These are phyloP conservation scores for Aldabrachelys gigantea DNA, from an alignment of 2,113 vertebrate species.

Conservation along the genomic window DNA sequence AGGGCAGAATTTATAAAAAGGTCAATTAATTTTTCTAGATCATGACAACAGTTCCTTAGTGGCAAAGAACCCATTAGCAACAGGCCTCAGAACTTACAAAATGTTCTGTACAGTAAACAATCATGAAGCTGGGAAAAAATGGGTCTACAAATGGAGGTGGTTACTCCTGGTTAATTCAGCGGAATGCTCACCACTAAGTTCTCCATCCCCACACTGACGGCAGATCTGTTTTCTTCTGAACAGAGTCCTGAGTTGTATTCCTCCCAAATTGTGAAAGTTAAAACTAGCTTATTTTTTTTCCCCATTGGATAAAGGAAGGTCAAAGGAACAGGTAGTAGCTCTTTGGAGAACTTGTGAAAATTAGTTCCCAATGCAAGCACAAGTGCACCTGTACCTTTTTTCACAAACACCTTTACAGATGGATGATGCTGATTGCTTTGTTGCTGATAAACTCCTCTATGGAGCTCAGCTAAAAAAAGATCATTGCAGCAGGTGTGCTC, in stretches of 20 bases:
- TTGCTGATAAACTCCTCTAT: background rate
- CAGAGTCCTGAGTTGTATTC: background rate
- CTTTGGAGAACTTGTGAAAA: background rate
- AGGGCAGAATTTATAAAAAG: rapidly evolving
- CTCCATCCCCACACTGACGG: rapidly evolving
- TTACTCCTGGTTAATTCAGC: background rate
- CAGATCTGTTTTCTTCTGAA: background rate
- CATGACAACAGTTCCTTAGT: background rate
- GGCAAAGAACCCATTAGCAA: background rate
- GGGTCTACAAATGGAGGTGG: background rate
- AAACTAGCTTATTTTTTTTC: background rate
- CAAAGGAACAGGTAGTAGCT: background rate
- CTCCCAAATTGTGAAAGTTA: background rate
- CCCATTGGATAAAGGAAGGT: background rate
- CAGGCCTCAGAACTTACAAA: background rate
- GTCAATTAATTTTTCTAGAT: background rate
- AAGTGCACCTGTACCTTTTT: background rate
- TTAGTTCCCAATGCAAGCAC: background rate
- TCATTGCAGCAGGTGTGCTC: background rate
- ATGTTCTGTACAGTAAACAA: background rate
- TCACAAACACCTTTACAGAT: background rate
- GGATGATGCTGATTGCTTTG: background rate
- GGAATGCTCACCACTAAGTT: rapidly evolving
- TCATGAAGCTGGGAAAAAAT: background rate
- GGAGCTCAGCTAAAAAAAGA: background rate